phyloP scores from a whole-genome alignment of 2,888 invertebrate genomes.

The Diploptera punctata region DNA sequence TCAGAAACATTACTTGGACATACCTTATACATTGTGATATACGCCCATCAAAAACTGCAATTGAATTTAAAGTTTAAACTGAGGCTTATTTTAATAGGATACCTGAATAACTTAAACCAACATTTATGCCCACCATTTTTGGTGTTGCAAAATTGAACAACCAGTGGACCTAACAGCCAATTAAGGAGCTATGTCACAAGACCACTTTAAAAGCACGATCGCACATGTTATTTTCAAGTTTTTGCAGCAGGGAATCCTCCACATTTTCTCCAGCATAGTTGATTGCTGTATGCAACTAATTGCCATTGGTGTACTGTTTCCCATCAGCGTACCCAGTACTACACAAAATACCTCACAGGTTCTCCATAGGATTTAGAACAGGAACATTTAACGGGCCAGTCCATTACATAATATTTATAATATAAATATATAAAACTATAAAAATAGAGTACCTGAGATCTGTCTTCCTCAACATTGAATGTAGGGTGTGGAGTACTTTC shows the following conservation, averaged over 20 bases:
- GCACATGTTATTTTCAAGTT: neutral
- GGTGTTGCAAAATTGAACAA: no score
- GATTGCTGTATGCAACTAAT: neutral
- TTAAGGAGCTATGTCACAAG: neutral
- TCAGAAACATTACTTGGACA: no score
- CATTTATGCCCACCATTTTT: neutral
- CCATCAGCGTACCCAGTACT: neutral
- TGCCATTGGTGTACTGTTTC: neutral
- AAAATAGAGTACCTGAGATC: no score
- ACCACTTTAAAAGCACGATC: neutral
- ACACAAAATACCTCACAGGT: neutral
- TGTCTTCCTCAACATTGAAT: no score
- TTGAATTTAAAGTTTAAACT: no score
- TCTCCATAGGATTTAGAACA: neutral
- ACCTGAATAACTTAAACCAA: no score
- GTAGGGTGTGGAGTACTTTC: no score
- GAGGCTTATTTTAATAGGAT: no score
- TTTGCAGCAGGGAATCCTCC: neutral
- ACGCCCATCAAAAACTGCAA: no score
- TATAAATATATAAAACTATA: no score
- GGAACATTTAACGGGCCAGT: neutral
- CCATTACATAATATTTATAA: no score
- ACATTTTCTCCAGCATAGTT: neutral
- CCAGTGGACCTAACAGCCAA: neutral
- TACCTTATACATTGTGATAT: no score